A percentile compares a stretch with the other conserved stretches of the same genome.
Evolutionary conservation across 2,113 vertebrate genomes (phyloP).

Genomic region (Hippocampus abdominalis): DNA sequence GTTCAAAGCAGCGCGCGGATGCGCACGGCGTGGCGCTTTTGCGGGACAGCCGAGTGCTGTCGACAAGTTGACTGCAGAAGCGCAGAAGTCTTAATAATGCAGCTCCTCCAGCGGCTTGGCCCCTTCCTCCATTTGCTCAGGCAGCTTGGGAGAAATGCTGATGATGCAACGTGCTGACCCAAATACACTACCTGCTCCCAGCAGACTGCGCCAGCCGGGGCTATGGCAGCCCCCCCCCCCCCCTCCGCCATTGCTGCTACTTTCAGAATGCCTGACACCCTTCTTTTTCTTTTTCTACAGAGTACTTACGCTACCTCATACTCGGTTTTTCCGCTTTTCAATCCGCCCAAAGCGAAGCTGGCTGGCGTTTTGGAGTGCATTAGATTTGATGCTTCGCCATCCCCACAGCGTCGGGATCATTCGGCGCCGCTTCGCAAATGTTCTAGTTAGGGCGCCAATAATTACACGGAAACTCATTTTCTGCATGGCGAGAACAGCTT

Average conservation of each 20-base stretch:
- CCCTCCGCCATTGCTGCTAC: constrained; percentile 7
- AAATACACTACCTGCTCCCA: constrained; percentile 79
- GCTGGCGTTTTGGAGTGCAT: neutral
- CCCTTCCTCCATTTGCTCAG: constrained; percentile 66
- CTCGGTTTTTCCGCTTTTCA: neutral
- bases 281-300: neutral
- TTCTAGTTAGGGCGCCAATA: constrained; percentile 60
- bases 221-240: constrained; percentile 26
- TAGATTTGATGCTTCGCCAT: neutral
- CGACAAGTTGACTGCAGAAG: constrained; percentile 26
- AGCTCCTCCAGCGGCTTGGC: constrained; percentile 60
- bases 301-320: neutral
- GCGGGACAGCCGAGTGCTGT: constrained; percentile 5
- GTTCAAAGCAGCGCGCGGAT: neutral
- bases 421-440: constrained; percentile 42
- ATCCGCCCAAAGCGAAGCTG: neutral
- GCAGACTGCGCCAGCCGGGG: constrained; percentile 75
- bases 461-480: constrained; percentile 75
- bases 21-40: constrained; percentile 4
- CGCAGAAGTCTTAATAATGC: constrained; percentile 68
- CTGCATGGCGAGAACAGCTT: constrained; percentile 71
- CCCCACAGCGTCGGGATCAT: constrained; percentile 30
- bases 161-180: constrained; percentile 83
- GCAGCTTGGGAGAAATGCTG: constrained; percentile 80
- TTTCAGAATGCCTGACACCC: constrained; percentile 33